Percentiles rank a stretch among this genome's conserved stretches.
Evolutionary conservation across 2,113 vertebrate species (phyloP).

Genomic region (Genyomyrus donnyi): DNA sequence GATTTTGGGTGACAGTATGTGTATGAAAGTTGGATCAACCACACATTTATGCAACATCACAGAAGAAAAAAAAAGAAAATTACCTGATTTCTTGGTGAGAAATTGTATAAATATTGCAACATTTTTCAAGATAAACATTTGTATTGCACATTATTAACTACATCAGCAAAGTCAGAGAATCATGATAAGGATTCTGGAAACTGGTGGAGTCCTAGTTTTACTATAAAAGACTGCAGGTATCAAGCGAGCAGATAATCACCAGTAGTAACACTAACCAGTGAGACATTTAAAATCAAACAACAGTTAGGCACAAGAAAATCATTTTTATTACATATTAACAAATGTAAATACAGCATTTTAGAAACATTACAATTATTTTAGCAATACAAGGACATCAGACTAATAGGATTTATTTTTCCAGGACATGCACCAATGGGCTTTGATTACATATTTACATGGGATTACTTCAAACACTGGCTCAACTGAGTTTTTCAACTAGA

Average conservation of each 20-base stretch:
- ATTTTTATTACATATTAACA: conserved; percentile 17
- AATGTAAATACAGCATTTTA: conserved; percentile 11
- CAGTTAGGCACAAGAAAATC: conserved; percentile 6
- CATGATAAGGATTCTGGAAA: neutral
- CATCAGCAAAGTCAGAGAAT: neutral
- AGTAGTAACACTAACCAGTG: neutral
- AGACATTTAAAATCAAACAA: conserved; percentile 21
- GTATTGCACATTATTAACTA: neutral
- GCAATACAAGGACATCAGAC: neutral
- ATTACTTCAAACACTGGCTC: neutral
- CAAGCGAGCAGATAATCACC: neutral
- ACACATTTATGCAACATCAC: neutral
- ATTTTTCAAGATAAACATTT: neutral
- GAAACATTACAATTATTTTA: neutral
- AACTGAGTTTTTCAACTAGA: neutral
- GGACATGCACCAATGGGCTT: neutral
- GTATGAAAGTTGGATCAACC: neutral
- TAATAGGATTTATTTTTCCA: neutral
- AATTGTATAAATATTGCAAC: neutral
- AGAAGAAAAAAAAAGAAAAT: neutral
- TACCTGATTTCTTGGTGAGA: conserved; percentile 4
- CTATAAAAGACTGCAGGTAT: neutral
- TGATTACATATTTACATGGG: neutral
- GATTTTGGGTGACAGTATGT: neutral
- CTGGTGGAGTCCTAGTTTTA: neutral